Conservation (phyloP, 2,888 invertebrate genomes). For the Steinernema scapterisci region DNA sequence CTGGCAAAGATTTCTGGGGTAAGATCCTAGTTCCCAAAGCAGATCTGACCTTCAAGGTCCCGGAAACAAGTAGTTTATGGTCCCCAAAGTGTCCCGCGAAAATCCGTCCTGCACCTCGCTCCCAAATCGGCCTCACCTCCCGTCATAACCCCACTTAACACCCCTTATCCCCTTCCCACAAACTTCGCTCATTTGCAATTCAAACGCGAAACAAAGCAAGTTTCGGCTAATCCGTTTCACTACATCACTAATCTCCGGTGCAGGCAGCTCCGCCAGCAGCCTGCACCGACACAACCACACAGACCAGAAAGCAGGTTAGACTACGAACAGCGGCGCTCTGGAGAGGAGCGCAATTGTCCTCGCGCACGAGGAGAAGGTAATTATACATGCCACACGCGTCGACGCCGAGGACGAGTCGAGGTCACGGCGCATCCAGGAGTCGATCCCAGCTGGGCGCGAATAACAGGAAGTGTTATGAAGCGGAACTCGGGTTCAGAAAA, state of each 20-base stretch:
- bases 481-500: background rate
- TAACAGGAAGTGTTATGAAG: no score
- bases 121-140: no score
- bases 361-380: slow-evolving; percentile 7
- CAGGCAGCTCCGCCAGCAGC: background rate
- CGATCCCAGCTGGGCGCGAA: no score
- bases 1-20: no score
- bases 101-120: no score
- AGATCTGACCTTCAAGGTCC: no score
- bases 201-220: slow-evolving; percentile 7
- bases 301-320: slow-evolving; percentile 12
- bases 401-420: background rate
- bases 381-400: slow-evolving; percentile 22
- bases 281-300: background rate
- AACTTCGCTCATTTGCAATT: background rate
- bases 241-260: no score
- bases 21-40: no score
- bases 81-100: no score
- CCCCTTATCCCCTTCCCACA: no score
- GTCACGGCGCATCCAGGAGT: background rate
- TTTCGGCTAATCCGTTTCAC: background rate
- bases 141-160: no score
- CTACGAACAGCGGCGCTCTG: background rate
- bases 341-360: background rate
- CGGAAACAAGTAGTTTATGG: no score